Evolutionary conservation across 1,140 invertebrate species (phyloP).

Genomic region (Scaptomyza pallida): DNA sequence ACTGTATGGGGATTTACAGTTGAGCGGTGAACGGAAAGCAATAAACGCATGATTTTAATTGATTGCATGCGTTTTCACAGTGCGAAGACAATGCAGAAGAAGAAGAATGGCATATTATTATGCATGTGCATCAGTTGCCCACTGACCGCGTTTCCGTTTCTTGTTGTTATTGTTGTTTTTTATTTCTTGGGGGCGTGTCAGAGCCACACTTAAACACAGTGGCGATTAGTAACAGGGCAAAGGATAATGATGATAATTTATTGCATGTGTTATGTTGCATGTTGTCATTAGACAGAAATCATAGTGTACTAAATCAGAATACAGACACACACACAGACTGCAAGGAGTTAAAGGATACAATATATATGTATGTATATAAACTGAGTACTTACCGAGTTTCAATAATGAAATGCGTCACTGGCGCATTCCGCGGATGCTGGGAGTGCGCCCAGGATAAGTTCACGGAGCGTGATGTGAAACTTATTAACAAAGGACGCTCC

Average conservation of each 20-base stretch:
- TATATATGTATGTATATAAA: neutral
- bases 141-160: slow-evolving; percentile 47
- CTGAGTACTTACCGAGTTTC: slow-evolving; percentile 87
- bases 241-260: slow-evolving; percentile 4
- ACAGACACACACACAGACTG: neutral
- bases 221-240: neutral
- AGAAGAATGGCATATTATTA: neutral
- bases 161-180: too few relatives aligned
- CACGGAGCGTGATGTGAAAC: slow-evolving; percentile 89
- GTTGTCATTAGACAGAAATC: too few relatives aligned
- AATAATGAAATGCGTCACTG: slow-evolving; percentile 90
- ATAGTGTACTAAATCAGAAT: neutral
- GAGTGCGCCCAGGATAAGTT: slow-evolving; percentile 91
- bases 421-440: slow-evolving; percentile 88
- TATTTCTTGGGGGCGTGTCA: slow-evolving; percentile 4
- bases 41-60: slow-evolving; percentile 55
- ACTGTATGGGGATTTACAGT: slow-evolving; percentile 15
- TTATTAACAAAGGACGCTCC: slow-evolving; percentile 88
- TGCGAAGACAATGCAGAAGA: neutral
- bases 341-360: neutral
- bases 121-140: slow-evolving; percentile 44
- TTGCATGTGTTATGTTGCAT: too few relatives aligned
- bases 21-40: slow-evolving; percentile 24
- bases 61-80: slow-evolving; percentile 33
- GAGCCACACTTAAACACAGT: neutral